Conservation (phyloP, 2,113 vertebrate species). For the Protobothrops mucrosquamatus region DNA sequence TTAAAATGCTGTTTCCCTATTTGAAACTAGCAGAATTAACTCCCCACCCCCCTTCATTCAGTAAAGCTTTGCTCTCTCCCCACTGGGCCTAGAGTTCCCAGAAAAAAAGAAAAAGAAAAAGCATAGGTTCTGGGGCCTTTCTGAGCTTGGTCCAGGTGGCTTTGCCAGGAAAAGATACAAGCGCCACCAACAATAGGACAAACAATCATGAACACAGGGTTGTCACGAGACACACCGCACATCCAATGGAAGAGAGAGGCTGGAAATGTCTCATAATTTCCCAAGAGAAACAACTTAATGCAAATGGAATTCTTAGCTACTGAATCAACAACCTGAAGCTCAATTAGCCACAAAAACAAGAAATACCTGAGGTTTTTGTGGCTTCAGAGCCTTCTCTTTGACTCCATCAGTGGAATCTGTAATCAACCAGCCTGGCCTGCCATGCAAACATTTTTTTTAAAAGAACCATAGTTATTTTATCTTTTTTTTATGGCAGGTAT, state of each 20-base stretch:
- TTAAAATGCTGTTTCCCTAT: background rate
- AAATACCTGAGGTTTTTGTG: background rate
- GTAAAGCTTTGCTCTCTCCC: background rate
- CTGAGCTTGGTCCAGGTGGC: rapidly evolving
- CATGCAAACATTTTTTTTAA: slow-evolving; percentile 33
- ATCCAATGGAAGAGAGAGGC: rapidly evolving
- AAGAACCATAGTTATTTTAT: background rate
- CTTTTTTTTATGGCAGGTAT: background rate
- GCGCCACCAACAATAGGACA: background rate
- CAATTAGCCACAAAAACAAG: background rate
- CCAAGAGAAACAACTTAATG: background rate
- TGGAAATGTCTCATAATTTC: background rate
- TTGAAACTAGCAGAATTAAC: background rate
- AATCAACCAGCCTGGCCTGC: slow-evolving; percentile 54
- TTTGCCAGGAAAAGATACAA: slow-evolving; percentile 31
- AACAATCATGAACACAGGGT: background rate
- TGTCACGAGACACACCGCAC: rapidly evolving
- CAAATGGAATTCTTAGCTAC: background rate
- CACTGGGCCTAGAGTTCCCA: background rate
- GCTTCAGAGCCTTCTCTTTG: background rate
- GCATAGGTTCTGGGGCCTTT: background rate
- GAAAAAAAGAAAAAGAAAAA: too few relatives aligned
- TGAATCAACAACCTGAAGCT: background rate
- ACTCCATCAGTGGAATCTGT: slow-evolving; percentile 21
- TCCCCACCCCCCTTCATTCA: background rate